A percentile compares a stretch with the other conserved stretches of the same genome.
These are phyloP conservation scores for Paradoxurus hermaphroditus DNA, from an alignment of 2,113 vertebrate species.

Conservation along the genomic window DNA sequence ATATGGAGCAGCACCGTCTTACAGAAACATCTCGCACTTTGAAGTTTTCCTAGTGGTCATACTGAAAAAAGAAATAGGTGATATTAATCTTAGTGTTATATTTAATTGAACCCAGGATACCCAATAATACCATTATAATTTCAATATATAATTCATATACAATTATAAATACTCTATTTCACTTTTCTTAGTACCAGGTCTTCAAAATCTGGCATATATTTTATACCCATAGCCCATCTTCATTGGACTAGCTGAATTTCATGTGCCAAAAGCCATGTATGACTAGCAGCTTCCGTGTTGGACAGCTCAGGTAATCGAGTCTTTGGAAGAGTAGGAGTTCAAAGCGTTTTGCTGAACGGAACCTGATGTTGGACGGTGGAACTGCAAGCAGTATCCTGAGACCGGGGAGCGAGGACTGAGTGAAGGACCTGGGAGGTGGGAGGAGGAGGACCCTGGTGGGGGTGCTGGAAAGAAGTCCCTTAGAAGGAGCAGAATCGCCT, in stretches of 20 bases:
- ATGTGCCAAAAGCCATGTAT: background rate
- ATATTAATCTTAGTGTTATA: background rate
- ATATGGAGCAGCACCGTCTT: background rate
- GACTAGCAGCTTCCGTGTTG: background rate
- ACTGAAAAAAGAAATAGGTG: background rate
- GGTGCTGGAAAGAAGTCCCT: background rate
- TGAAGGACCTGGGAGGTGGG: background rate
- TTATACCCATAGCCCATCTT: background rate
- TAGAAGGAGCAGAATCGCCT: background rate
- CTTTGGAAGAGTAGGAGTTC: background rate
- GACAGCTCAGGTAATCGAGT: background rate
- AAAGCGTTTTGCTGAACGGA: background rate
- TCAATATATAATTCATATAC: background rate
- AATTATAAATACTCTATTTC: background rate
- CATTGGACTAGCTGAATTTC: background rate
- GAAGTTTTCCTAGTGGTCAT: background rate
- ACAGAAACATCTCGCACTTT: background rate
- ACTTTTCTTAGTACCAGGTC: background rate
- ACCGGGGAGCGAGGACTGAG: background rate
- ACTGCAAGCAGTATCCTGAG: too few species aligned
- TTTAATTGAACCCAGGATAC: background rate
- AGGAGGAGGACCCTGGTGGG: background rate
- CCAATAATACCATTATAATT: background rate
- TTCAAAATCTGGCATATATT: background rate
- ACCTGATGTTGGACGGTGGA: background rate